Base-by-base conservation (phyloP, 2,113 vertebrate genomes). In the Peromyscus polionotus region DNA sequence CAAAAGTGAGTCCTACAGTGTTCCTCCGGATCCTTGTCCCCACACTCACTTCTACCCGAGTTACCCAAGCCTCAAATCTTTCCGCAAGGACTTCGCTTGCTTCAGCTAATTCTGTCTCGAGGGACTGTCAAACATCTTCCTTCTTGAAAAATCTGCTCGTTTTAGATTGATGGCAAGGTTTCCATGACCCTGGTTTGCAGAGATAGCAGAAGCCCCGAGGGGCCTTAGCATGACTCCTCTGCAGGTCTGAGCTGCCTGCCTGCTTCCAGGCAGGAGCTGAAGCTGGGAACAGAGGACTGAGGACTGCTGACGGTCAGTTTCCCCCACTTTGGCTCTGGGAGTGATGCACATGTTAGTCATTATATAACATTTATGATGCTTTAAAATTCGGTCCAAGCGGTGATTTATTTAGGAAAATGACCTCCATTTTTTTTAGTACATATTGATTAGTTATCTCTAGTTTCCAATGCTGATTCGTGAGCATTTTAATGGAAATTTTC, bases 321-420 rank as follows among this genome's bases (percentile, higher is more conserved):
- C 8, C 17, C 1, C 24, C 22, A 36, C 79, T 61, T 86, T 88
- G 84, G 79, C 94, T 70, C 70, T 16, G 14, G 45, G 10, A 36
- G 45, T 14, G 42, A n/a, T 81, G 10, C 77, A 90, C 4, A 22
- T 91, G 92, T 67, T 95, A 65, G 81, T 72, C 72, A 86, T 85
- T 85, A 65, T n/a, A 19, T 42, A 63, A 63, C 24, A 63, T 84
- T 88, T 61, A 77, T 2, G 36, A 19, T 48, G 48, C 88, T 86
- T 85, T 57, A 3, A 16, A 83, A 36, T 91, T 68, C 81, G 67
- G 42, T 51, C 77, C 68, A 72, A 24, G 4, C 19, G 22, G 68
- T 73, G 87, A 91, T 86, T 86, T 63, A 51, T 89, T 94, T 91
- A 51, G 68, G 57, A 73, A 88, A 65, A 75, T 73, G 57, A 26